Conservation (phyloP, 2,888 invertebrate genomes). For the Lasioglossum calceatum region DNA sequence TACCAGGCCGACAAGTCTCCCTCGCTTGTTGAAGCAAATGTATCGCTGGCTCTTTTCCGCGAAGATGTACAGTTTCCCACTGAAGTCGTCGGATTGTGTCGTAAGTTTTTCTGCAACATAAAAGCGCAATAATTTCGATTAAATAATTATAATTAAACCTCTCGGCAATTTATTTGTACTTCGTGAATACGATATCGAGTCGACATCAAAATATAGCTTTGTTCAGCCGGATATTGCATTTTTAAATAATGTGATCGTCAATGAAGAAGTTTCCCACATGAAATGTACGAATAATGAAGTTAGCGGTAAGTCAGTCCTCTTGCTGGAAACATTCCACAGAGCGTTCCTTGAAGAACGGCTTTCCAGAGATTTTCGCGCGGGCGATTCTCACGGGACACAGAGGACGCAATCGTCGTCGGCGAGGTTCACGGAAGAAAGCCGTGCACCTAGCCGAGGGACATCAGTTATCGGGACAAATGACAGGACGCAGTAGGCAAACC, state of each 20-base stretch:
- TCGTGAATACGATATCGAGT: no score
- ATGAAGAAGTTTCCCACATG: background rate
- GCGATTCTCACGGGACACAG: background rate
- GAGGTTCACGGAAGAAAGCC: slow-evolving; percentile 28
- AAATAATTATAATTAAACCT: background rate
- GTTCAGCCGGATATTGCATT: background rate
- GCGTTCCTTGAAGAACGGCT: background rate
- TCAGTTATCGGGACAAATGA: slow-evolving; percentile 42
- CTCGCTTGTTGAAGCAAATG: slow-evolving; percentile 91
- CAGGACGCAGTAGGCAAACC: slow-evolving; percentile 60
- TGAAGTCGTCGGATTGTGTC: slow-evolving; percentile 87
- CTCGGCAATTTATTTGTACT: background rate
- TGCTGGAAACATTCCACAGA: background rate
- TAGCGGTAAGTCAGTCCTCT: background rate
- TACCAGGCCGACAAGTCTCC: slow-evolving; percentile 90
- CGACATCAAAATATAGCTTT: background rate
- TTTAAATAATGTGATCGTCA: background rate
- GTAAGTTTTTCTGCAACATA: slow-evolving; percentile 88
- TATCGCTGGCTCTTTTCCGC: slow-evolving; percentile 90
- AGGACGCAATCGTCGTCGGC: background rate
- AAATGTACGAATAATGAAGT: background rate
- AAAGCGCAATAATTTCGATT: slow-evolving; percentile 33
- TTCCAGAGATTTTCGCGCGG: background rate
- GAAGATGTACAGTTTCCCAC: slow-evolving; percentile 88
- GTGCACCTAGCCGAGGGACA: slow-evolving; percentile 11